Evolutionary conservation across 2,888 invertebrate genomes (phyloP).

Genomic region (Drosophila prolongata): DNA sequence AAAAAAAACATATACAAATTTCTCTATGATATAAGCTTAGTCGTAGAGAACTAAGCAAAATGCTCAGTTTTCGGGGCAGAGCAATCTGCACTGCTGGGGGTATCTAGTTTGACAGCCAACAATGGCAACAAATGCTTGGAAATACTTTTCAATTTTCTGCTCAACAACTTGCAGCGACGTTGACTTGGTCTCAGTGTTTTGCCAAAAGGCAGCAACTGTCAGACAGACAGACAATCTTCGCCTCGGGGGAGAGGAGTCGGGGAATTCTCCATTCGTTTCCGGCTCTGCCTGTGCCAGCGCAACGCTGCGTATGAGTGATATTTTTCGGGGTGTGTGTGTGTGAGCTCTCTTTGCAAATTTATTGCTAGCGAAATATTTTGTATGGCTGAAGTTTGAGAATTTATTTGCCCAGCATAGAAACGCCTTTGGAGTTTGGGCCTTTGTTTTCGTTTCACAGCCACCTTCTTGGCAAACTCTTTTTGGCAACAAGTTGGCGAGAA

Average conservation of each 20-base stretch:
- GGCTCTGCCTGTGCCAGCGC: constrained; percentile 56
- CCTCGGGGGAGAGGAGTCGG: constrained; percentile 5
- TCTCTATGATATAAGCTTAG: too few relatives aligned
- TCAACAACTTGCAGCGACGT: constrained; percentile 70
- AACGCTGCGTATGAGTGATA: constrained; percentile 80
- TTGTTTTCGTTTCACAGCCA: constrained; percentile 33
- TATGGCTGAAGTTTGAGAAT: constrained; percentile 68
- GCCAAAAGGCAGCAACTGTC: constrained; percentile 51
- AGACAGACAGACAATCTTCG: constrained; percentile 38
- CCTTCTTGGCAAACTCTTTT: constrained; percentile 40
- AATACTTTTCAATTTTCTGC: constrained; percentile 79
- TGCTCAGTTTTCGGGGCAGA: constrained; percentile 1
- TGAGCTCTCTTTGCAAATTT: constrained; percentile 55
- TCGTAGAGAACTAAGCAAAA: not conserved
- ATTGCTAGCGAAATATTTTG: constrained; percentile 79
- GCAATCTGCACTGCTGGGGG: constrained; percentile 18
- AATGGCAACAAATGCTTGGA: constrained; percentile 58
- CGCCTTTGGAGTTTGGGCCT: constrained; percentile 42
- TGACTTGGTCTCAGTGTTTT: constrained; percentile 51
- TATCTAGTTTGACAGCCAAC: constrained; percentile 48
- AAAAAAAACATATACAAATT: too few relatives aligned
- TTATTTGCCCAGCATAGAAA: constrained; percentile 63
- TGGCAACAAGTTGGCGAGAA: constrained; percentile 76
- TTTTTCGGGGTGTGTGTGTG: constrained; percentile 46
- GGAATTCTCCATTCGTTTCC: constrained; percentile 21